Evolutionary conservation across 2,888 invertebrate species (phyloP).

Genomic region (Pseudoips prasinana): DNA sequence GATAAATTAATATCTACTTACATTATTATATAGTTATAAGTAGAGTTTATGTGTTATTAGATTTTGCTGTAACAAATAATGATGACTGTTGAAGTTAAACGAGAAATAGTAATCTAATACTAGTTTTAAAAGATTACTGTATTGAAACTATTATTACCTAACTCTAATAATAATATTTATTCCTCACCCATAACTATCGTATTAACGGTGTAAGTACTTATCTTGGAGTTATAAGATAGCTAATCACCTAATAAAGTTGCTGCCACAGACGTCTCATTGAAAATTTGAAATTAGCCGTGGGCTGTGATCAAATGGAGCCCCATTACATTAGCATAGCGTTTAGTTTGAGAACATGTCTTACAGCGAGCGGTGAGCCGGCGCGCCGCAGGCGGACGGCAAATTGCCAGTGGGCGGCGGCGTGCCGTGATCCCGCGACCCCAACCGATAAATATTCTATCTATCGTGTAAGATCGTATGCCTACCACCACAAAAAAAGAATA

Average conservation of each 20-base stretch:
- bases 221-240: slow-evolving; percentile 28
- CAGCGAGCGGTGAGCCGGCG: slow-evolving; percentile 45
- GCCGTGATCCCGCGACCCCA: slow-evolving; percentile 71
- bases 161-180: slow-evolving; percentile 3
- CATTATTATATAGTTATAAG: too few relatives aligned
- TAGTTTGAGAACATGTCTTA: slow-evolving; percentile 69
- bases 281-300: slow-evolving; percentile 73
- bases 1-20: too few relatives aligned
- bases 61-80: too few relatives aligned
- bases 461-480: slow-evolving; percentile 37
- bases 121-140: too few relatives aligned
- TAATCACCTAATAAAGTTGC: slow-evolving; percentile 63
- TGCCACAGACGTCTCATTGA: slow-evolving; percentile 71
- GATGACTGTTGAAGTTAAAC: too few relatives aligned
- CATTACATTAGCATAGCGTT: slow-evolving; percentile 80
- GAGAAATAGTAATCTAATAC: too few relatives aligned
- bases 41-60: too few relatives aligned
- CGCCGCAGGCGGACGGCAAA: slow-evolving; percentile 65
- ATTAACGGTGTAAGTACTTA: too few relatives aligned
- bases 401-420: slow-evolving; percentile 71
- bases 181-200: too few relatives aligned
- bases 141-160: too few relatives aligned
- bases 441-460: slow-evolving; percentile 64
- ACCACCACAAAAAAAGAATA: slow-evolving; percentile 27
- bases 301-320: slow-evolving; percentile 74